Evolutionary conservation across 1,140 invertebrate species (phyloP), one percentile per base, ranked within the genome.

Genomic region (Drosophila nannoptera): DNA sequence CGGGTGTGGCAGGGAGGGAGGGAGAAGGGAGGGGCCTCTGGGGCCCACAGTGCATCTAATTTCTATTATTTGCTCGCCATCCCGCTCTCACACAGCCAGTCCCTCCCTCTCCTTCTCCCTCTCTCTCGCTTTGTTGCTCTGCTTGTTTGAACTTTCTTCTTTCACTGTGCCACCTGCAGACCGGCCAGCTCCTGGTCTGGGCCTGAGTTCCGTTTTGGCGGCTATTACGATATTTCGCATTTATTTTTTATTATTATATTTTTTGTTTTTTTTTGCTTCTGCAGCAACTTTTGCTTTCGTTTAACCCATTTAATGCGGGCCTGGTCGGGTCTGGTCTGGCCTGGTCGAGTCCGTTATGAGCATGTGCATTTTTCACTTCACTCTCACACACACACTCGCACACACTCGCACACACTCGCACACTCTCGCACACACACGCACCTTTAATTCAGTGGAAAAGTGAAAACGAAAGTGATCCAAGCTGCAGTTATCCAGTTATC

Each of bases 391-490:
- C 40, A 55, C 45, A 67, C 43, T 49, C 33, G 52, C n/a, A 35
- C 46, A 40, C 12, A 53, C 32, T 49, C 33, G 52, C n/a, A 35
- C 46, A 40, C 12, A 53, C 32, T 49, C 49, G 53, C 53, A 40
- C 38, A 60, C 16, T 38, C 29, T 45, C 2, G 38, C 7, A 16
- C 32, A 36, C 22, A 63, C 67, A 59, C 68, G 63, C 53, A 62
- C 69, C 65, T 75, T 86, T 86, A 86, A 86, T 86, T 71, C 81
- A 81, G 48, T 77, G 81, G 81, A 86, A 86, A 86, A 87, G 81
- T 86, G 81, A 86, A 86, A 86, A 86, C 82, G 81, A 86, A 86
- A 86, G 81, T 86, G 77, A 65, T 80, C 46, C 45, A 48, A 42
- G 64, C 43, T 65, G 50, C 59, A 69, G 58, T 64, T 63, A 70